Evolutionary conservation across 1,140 invertebrate species (phyloP), one percentile per base, ranked within the genome.

Genomic region (Limonius californicus): DNA sequence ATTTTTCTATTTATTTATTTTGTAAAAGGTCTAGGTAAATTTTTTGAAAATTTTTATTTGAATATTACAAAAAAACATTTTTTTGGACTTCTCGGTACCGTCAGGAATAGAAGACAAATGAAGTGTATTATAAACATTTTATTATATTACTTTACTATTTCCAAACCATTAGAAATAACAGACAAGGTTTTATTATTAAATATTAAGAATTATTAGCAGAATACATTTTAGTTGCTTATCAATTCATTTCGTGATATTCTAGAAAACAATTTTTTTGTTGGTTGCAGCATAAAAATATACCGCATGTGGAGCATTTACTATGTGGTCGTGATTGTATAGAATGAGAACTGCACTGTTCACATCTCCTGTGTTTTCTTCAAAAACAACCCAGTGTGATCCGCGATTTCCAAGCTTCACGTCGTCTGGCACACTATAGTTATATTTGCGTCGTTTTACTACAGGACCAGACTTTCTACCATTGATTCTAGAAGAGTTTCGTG

Each of bases 191-290:
- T n/a, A n/a, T n/a, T n/a, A n/a, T n/a, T n/a, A n/a, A n/a, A n/a
- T n/a, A n/a, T n/a, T n/a, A n/a, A n/a, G n/a, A n/a, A n/a, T n/a
- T n/a, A n/a, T n/a, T n/a, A n/a, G n/a, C n/a, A n/a, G n/a, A n/a
- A n/a, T n/a, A n/a, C n/a, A n/a, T n/a, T n/a, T n/a, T n/a, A n/a
- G n/a, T n/a, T n/a, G n/a, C n/a, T n/a, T n/a, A n/a, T n/a, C n/a
- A n/a, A n/a, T n/a, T n/a, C n/a, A n/a, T n/a, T n/a, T 30, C 23
- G 27, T 54, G 53, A 14, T 54, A 54, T 15, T 30, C 71, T 57
- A 56, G 45, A 66, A 75, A 75, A 68, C 70, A 72, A 69, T 75
- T 72, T 71, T 74, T 76, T 67, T 72, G 73, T 65, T 72, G 66
- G 69, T 72, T 73, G 50, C 67, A 61, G 67, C 72, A 73, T 47